Conservation (phyloP, 2,888 invertebrate genomes). For the Ochropacha duplaris region DNA sequence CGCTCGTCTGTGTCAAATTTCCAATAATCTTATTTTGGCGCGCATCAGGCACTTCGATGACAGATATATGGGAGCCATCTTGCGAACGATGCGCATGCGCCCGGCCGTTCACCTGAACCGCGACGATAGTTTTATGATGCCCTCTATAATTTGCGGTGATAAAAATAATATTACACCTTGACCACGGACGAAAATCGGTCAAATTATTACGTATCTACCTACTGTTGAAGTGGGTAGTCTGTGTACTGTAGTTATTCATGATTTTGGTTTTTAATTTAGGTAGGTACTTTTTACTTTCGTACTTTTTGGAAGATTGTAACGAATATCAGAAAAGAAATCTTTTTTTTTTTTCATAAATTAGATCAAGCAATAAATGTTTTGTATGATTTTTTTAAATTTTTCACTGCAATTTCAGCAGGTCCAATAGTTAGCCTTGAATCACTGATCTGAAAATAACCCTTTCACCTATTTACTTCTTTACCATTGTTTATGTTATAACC, state of each 20-base stretch:
- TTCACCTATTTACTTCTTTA: too few relatives aligned
- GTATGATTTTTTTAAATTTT: too few relatives aligned
- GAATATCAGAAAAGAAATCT: too few relatives aligned
- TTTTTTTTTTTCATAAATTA: too few relatives aligned
- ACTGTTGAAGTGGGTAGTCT: conserved; percentile 8
- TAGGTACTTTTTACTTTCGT: background rate
- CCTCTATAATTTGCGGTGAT: conserved; percentile 60
- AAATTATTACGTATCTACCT: conserved; percentile 29
- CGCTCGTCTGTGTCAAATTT: conserved; percentile 76
- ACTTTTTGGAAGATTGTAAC: too few relatives aligned
- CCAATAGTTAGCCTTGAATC: too few relatives aligned
- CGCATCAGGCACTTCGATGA: conserved; percentile 77
- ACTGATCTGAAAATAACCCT: too few relatives aligned
- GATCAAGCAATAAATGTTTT: too few relatives aligned
- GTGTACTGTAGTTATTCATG: background rate
- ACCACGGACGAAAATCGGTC: conserved; percentile 56
- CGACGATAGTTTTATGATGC: conserved; percentile 74
- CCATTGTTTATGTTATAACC: too few relatives aligned
- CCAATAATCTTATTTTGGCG: conserved; percentile 82
- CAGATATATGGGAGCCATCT: conserved; percentile 77
- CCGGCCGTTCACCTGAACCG: conserved; percentile 77
- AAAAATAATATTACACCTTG: conserved; percentile 74
- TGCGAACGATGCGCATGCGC: conserved; percentile 61
- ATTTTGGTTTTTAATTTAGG: too few relatives aligned
- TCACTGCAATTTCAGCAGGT: too few relatives aligned